A percentile compares a stretch with the other conserved stretches of the same genome.
Conservation (phyloP, 2,797 vertebrate species). For the Botia kubotai region DNA sequence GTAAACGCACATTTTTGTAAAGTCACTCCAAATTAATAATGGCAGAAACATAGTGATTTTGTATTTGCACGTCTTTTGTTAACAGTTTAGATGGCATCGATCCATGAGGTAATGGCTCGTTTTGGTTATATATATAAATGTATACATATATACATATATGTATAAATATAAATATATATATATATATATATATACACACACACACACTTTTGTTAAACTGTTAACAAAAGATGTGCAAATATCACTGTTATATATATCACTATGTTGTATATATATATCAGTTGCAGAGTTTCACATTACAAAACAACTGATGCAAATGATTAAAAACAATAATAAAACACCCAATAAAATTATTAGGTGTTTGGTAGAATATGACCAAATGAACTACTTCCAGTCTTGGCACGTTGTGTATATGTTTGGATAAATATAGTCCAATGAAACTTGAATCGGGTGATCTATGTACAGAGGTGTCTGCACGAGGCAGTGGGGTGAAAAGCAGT, state of each 20-base stretch:
- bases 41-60: not conserved
- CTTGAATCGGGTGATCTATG: slow-evolving; percentile 71
- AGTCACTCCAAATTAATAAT: too few relatives aligned
- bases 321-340: not conserved
- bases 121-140: not conserved
- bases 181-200: too few relatives aligned
- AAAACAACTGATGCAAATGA: not conserved
- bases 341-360: not conserved
- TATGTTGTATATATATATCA: not conserved
- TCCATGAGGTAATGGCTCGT: not conserved
- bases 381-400: slow-evolving; percentile 60
- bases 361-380: slow-evolving; percentile 32
- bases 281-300: not conserved
- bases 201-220: too few relatives aligned
- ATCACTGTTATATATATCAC: not conserved
- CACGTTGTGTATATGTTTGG: slow-evolving; percentile 59
- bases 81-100: not conserved
- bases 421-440: slow-evolving; percentile 78
- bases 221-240: too few relatives aligned
- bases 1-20: not conserved
- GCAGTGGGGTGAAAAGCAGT: slow-evolving; percentile 54
- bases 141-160: too few relatives aligned
- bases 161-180: too few relatives aligned
- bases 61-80: not conserved
- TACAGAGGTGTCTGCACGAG: slow-evolving; percentile 48